Evolutionary conservation across 92 coral and sea anemone species (phyloP), one percentile per base, ranked within the genome.

Genomic region (Plumapathes pennacea): DNA sequence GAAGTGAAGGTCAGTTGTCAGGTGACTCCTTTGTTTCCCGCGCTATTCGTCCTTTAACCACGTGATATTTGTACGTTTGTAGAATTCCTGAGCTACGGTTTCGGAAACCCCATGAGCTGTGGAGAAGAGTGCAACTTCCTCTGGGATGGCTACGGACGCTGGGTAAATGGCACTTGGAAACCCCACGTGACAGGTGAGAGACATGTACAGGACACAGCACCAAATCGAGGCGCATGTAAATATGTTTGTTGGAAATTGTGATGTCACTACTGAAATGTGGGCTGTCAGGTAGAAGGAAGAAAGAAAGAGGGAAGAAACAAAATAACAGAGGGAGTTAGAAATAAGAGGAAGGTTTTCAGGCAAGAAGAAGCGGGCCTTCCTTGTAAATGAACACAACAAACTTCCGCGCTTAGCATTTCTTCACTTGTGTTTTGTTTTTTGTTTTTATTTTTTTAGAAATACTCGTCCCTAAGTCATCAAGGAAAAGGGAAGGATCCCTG

Each of bases 131-230:
- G 97, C 43, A 71, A 76, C 25, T 45, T 79, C 32, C 38, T 87
- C 33, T 87, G 95, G 97, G 97, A 90, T 62, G 96, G 97, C 19
- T 79, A 59, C 33, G 97, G 97, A 11, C 95, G 96, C 81, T 90
- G 97, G 97, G 25, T 50, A 6, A 73, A 77, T 41, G 89, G 78
- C 38, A 58, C 77, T 60, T 90, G 97, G 97, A 74, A 59, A 38
- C 81, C 96, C 0, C 81, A 83, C 3, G 72, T 90, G 15, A 38
- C 76, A 84, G 97, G 95, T 83, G 25, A 55, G 74, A 14, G 4
- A 3, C 43, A 26, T n/a, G n/a, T n/a, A n/a, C n/a, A n/a, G n/a
- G n/a, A n/a, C n/a, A n/a, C n/a, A n/a, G n/a, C n/a, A n/a, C n/a
- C n/a, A n/a, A n/a, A n/a, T n/a, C n/a, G n/a, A n/a, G n/a, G n/a